A percentile compares a stretch with the other conserved stretches of the same genome.
Conservation (phyloP, 2,113 vertebrate genomes). For the Chauna torquata region DNA sequence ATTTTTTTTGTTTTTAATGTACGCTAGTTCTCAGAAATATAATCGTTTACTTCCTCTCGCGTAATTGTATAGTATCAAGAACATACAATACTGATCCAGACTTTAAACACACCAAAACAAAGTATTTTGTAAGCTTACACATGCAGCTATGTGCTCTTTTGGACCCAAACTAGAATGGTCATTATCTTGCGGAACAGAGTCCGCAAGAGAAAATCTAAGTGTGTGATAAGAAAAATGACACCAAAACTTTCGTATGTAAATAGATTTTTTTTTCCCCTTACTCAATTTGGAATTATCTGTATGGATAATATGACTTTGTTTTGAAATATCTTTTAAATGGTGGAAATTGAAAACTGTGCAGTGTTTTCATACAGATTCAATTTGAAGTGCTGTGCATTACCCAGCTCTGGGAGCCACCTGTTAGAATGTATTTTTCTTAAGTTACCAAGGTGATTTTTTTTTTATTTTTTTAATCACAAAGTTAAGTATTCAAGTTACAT, state of each 20-base stretch:
- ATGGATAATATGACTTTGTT: neutral
- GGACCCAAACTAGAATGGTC: neutral
- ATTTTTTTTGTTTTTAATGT: neutral
- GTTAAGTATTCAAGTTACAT: neutral
- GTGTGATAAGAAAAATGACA: neutral
- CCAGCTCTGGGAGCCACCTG: neutral
- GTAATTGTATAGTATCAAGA: neutral
- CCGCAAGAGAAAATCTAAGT: neutral
- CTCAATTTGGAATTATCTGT: neutral
- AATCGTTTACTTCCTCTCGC: neutral
- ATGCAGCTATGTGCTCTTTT: too few relatives aligned
- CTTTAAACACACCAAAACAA: neutral
- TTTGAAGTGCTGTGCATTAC: neutral
- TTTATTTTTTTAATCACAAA: neutral
- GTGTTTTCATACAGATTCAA: neutral
- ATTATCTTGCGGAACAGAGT: neutral
- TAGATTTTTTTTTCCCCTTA: neutral
- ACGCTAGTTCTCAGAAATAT: neutral
- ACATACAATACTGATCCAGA: neutral
- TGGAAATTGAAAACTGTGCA: neutral
- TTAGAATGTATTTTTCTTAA: neutral
- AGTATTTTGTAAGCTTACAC: neutral
- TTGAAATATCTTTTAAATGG: neutral
- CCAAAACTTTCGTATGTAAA: neutral
- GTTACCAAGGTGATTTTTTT: neutral